Conservation (phyloP, 2,797 vertebrate genomes). For the Pseudotriccus pelzelni region DNA sequence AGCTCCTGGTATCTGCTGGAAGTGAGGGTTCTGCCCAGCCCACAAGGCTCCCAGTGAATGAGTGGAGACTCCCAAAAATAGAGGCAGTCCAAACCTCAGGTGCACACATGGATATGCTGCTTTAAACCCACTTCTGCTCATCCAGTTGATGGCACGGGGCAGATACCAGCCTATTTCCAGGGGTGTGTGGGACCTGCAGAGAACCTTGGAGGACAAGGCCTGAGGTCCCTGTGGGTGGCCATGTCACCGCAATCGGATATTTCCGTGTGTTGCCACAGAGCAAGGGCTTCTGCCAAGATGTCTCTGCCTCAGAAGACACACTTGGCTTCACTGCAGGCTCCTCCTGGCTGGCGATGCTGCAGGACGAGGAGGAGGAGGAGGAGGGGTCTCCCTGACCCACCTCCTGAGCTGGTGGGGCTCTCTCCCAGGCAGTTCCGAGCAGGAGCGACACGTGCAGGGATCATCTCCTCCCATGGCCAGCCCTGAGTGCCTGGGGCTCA, state of each 20-base stretch:
- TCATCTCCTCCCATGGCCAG: background rate
- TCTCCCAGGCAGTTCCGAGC: background rate
- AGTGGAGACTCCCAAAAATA: background rate
- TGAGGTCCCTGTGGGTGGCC: background rate
- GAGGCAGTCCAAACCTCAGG: background rate
- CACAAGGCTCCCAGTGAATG: background rate
- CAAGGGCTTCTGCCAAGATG: background rate
- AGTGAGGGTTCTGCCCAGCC: background rate
- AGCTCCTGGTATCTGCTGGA: background rate
- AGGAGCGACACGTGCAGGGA: background rate
- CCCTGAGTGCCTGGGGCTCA: conserved; percentile 7
- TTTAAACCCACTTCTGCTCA: background rate
- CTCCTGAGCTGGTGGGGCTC: background rate
- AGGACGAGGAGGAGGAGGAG: background rate
- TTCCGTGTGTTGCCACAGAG: background rate
- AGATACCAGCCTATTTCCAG: background rate
- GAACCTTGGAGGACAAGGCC: background rate
- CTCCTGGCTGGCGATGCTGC: background rate
- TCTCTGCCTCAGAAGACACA: background rate
- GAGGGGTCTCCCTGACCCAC: background rate
- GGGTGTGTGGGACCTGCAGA: background rate
- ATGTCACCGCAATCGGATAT: fast-evolving
- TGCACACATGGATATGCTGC: background rate
- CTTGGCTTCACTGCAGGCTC: background rate
- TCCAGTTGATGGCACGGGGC: fast-evolving